These are phyloP conservation scores for Pedetes capensis DNA, from an alignment of 2,113 vertebrate species.

Conservation along the genomic window DNA sequence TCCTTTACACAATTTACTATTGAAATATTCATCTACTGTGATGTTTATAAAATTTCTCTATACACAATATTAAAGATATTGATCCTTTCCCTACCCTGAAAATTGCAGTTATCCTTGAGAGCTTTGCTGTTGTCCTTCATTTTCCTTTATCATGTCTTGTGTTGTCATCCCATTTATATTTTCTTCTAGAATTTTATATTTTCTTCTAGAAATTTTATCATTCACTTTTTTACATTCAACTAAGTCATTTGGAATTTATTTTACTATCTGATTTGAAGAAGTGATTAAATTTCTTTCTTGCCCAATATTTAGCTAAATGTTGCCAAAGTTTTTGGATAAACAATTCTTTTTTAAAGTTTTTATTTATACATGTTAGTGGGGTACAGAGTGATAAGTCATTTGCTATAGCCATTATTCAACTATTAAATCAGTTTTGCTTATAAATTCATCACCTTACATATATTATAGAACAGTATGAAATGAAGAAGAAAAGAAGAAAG, in stretches of 20 bases:
- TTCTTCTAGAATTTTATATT: too few relatives aligned
- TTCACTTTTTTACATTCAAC: slow-evolving; percentile 46
- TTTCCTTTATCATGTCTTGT: background rate
- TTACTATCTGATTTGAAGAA: slow-evolving; percentile 47
- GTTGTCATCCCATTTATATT: too few relatives aligned
- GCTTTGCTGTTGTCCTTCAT: background rate
- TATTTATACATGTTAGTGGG: too few relatives aligned
- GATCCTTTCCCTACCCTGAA: background rate
- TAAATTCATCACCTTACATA: too few relatives aligned
- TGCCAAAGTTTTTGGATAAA: too few relatives aligned
- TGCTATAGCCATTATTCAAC: too few relatives aligned
- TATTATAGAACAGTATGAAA: too few relatives aligned
- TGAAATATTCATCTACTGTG: background rate
- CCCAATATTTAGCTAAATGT: slow-evolving; percentile 58
- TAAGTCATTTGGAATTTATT: slow-evolving; percentile 67
- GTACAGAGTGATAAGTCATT: too few relatives aligned
- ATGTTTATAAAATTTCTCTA: background rate
- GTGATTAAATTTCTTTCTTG: slow-evolving; percentile 54
- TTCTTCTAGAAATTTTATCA: slow-evolving; percentile 41
- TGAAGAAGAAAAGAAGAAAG: too few relatives aligned
- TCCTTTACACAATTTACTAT: background rate
- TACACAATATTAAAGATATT: background rate
- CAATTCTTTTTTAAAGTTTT: too few relatives aligned
- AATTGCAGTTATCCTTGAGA: background rate
- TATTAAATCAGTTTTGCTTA: too few relatives aligned